These are phyloP conservation scores for Drosophila subobscura DNA, from an alignment of 1,140 invertebrate genomes.

Conservation along the genomic window DNA sequence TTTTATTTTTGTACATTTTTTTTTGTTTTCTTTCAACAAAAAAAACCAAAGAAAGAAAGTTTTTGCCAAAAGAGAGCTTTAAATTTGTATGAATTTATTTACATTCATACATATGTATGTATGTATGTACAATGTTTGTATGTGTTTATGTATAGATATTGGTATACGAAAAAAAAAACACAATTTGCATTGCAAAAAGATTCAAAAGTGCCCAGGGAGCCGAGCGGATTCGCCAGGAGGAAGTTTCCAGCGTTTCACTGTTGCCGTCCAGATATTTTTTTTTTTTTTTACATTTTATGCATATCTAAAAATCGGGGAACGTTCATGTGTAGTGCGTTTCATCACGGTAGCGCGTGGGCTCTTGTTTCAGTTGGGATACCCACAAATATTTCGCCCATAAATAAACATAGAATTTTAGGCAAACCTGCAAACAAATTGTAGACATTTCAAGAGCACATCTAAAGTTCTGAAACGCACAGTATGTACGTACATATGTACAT, in stretches of 20 bases:
- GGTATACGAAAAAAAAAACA: slow-evolving; percentile 46
- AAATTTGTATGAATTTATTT: slow-evolving; percentile 9
- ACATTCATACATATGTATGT: neutral
- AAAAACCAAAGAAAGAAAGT: slow-evolving; percentile 60
- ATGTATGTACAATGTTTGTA: slow-evolving; percentile 19
- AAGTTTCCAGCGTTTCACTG: slow-evolving; percentile 4
- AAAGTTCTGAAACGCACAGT: slow-evolving; percentile 20
- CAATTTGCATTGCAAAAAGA: slow-evolving; percentile 73
- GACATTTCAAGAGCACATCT: too few relatives aligned
- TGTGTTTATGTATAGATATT: slow-evolving; percentile 35
- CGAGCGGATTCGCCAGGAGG: slow-evolving; percentile 1
- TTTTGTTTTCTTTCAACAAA: slow-evolving; percentile 67
- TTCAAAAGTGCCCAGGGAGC: slow-evolving; percentile 23
- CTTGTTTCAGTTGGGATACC: neutral
- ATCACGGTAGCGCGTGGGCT: too few relatives aligned
- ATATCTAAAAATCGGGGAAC: slow-evolving; percentile 4
- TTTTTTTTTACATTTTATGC: slow-evolving; percentile 18
- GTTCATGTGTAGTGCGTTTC: neutral
- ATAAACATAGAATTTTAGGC: neutral
- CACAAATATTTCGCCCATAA: too few relatives aligned
- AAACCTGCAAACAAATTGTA: neutral
- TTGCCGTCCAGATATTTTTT: slow-evolving; percentile 48
- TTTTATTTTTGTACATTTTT: slow-evolving; percentile 64
- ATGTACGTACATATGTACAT: slow-evolving; percentile 16
- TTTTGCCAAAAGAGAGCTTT: slow-evolving; percentile 44